Conservation (phyloP, 2,797 vertebrate genomes). For the Enteromius argenteus region DNA sequence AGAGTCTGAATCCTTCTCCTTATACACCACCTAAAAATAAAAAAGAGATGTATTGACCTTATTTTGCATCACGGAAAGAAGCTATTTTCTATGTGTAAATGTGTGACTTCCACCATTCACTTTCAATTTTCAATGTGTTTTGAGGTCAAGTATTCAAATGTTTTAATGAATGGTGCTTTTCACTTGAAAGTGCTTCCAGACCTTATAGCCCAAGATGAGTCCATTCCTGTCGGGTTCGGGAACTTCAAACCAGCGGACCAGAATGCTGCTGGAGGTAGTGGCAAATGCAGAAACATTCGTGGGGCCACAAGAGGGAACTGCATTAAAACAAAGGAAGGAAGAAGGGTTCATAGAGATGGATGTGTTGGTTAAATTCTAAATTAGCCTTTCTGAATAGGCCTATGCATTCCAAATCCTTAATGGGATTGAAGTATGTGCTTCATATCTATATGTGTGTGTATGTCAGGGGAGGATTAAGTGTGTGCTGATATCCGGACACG, state of each 20-base stretch:
- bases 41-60: neutral
- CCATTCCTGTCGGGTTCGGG: conserved; percentile 89
- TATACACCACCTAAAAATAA: conserved; percentile 87
- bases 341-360: conserved; percentile 11
- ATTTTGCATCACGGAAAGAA: neutral
- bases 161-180: neutral
- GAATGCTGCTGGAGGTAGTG: conserved; percentile 92
- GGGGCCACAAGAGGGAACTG: conserved; percentile 94
- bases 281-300: conserved; percentile 90
- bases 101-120: neutral
- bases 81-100: neutral
- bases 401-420: conserved; percentile 23
- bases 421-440: neutral
- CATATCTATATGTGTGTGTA: neutral
- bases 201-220: conserved; percentile 95
- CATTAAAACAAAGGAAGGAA: conserved; percentile 25
- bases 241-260: conserved; percentile 90
- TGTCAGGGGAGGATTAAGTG: conserved; percentile 12
- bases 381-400: neutral
- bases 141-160: neutral
- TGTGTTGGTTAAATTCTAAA: neutral
- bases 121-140: neutral
- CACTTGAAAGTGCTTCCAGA: conserved; percentile 61
- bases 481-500: neutral
- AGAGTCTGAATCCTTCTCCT: conserved; percentile 87